Conservation (phyloP, 2,797 vertebrate species). For the Chloroceryle inda region DNA sequence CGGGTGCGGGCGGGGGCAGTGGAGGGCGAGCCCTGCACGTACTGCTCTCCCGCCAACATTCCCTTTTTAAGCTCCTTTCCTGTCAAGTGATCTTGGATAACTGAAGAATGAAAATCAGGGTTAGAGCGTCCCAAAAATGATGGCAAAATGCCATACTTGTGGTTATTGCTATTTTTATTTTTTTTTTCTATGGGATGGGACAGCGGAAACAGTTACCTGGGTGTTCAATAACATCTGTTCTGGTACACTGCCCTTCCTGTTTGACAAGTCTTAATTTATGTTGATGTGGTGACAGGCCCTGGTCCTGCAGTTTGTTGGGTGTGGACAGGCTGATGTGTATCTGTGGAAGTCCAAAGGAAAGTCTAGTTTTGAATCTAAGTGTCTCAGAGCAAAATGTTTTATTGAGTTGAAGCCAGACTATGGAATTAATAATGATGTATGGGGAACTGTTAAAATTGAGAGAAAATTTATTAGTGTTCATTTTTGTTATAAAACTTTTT, state of each 20-base stretch:
- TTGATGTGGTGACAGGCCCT: neutral
- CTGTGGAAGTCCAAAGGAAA: neutral
- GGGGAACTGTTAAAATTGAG: neutral
- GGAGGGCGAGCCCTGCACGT: neutral
- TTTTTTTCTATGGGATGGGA: neutral
- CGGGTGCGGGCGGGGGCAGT: neutral
- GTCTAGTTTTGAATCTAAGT: neutral
- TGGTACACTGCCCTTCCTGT: neutral
- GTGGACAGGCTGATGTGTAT: neutral
- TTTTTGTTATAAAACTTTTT: neutral
- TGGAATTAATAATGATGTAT: neutral
- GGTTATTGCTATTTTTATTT: neutral
- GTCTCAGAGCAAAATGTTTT: neutral
- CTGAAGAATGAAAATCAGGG: neutral
- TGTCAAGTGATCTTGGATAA: neutral
- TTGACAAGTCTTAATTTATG: neutral
- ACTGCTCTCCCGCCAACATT: neutral
- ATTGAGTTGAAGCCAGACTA: neutral
- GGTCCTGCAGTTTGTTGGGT: neutral
- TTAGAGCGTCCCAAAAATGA: neutral
- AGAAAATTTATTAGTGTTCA: neutral
- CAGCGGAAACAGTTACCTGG: neutral
- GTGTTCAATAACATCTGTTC: neutral
- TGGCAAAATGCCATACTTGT: neutral
- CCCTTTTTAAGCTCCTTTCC: neutral